A percentile compares a stretch with the other conserved stretches of the same genome.
Conservation (phyloP, 2,888 invertebrate species). For the Eupithecia abbreviata region DNA sequence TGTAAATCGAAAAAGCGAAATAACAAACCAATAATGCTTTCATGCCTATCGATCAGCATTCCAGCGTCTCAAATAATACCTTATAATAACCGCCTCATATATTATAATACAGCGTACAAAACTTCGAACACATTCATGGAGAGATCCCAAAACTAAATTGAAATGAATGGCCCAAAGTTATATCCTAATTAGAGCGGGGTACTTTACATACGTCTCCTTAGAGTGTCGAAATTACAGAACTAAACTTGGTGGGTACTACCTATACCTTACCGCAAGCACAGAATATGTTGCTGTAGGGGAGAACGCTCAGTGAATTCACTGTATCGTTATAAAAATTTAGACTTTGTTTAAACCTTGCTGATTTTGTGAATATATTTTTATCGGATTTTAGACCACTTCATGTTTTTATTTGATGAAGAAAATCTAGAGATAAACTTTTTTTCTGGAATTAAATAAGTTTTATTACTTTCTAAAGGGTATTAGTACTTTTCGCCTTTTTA, state of each 20-base stretch:
- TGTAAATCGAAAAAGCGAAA: not conserved
- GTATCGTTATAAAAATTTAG: not conserved
- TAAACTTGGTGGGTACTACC: slow-evolving; percentile 65
- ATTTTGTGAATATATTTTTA: not conserved
- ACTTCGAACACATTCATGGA: slow-evolving; percentile 47
- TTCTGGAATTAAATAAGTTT: too few species aligned
- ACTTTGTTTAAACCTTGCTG: not conserved
- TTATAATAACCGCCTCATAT: not conserved
- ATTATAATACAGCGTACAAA: slow-evolving; percentile 36
- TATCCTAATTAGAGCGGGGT: slow-evolving; percentile 72
- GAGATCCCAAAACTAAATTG: slow-evolving; percentile 61
- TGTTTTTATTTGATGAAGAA: not conserved
- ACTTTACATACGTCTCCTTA: slow-evolving; percentile 62
- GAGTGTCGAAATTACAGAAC: slow-evolving; percentile 77
- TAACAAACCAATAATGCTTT: too few species aligned
- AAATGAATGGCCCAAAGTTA: slow-evolving; percentile 74
- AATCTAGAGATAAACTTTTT: not conserved
- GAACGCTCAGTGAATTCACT: not conserved
- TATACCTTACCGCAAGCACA: slow-evolving; percentile 59
- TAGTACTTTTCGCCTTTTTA: too few species aligned
- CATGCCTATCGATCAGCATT: not conserved
- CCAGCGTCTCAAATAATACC: not conserved
- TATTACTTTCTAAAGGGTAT: too few species aligned
- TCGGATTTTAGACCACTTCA: not conserved
- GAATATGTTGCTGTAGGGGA: slow-evolving; percentile 34